These are phyloP conservation scores for Spondyliosoma cantharus DNA, from an alignment of 2,797 vertebrate species.

Conservation along the genomic window DNA sequence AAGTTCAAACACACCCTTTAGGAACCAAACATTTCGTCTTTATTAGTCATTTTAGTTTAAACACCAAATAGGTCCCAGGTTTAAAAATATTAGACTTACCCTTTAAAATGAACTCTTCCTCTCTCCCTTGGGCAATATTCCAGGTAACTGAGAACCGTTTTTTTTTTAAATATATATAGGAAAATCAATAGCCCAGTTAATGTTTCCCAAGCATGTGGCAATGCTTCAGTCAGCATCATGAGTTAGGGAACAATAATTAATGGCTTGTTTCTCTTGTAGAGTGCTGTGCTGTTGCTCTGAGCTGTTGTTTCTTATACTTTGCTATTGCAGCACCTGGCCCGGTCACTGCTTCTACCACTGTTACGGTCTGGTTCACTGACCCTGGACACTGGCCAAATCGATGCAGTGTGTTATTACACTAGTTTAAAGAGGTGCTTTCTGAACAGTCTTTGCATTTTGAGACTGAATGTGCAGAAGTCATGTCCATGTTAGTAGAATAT, in stretches of 20 bases:
- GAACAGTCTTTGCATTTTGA: constrained; percentile 13
- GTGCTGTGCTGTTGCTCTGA: constrained; percentile 31
- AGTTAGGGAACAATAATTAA: constrained; percentile 72
- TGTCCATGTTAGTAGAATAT: background rate
- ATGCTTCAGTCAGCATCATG: constrained; percentile 64
- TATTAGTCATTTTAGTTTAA: too few species aligned
- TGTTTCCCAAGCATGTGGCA: constrained; percentile 28
- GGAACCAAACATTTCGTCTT: too few species aligned
- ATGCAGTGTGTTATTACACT: constrained; percentile 37
- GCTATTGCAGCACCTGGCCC: constrained; percentile 55
- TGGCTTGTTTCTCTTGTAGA: constrained; percentile 47
- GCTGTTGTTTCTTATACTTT: constrained; percentile 53
- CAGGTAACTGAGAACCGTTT: constrained; percentile 13
- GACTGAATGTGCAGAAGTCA: background rate
- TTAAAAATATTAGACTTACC: too few species aligned
- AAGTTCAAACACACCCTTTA: too few species aligned
- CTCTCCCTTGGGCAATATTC: constrained; percentile 19
- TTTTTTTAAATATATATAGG: background rate
- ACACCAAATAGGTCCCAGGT: too few species aligned
- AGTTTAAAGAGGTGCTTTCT: constrained; percentile 1
- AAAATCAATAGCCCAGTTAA: constrained; percentile 69
- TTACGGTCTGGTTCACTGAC: constrained; percentile 35
- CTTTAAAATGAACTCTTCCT: constrained; percentile 13
- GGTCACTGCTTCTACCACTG: constrained; percentile 15
- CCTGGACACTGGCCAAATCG: constrained; percentile 38